Evolutionary conservation across 2,113 vertebrate genomes (phyloP).

Genomic region (Sardina pilchardus): DNA sequence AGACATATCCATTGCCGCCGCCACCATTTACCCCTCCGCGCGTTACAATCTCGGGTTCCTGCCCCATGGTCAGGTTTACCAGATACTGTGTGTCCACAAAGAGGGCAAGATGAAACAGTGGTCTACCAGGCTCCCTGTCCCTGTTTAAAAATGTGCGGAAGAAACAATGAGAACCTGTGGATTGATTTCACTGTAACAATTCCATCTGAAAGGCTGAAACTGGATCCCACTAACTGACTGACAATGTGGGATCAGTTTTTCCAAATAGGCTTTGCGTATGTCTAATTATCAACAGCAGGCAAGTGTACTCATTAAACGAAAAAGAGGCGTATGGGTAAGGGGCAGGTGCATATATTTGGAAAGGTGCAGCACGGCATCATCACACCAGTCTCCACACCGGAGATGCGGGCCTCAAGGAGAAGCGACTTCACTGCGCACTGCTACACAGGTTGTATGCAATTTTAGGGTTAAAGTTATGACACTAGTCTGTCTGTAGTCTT

Average conservation of each 20-base stretch:
- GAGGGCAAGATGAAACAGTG: not conserved
- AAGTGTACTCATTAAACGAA: slow-evolving; percentile 11
- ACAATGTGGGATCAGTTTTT: not conserved
- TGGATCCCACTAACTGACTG: not conserved
- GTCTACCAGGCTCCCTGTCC: not conserved
- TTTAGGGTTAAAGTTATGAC: not conserved
- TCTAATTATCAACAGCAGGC: slow-evolving; percentile 20
- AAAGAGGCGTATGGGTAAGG: slow-evolving; percentile 11
- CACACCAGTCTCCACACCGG: not conserved
- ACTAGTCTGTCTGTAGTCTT: not conserved
- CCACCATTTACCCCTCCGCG: slow-evolving; percentile 4
- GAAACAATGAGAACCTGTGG: slow-evolving; percentile 18
- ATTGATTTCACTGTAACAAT: slow-evolving; percentile 19
- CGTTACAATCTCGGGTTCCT: not conserved
- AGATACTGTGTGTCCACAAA: not conserved
- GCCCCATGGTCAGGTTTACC: not conserved
- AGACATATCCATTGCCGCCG: not conserved
- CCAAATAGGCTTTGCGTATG: slow-evolving; percentile 18
- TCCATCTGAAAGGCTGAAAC: slow-evolving; percentile 7
- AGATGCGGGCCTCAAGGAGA: not conserved
- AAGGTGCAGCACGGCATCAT: not conserved
- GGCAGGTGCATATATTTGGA: slow-evolving; percentile 14
- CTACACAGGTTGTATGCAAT: not conserved
- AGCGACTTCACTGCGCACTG: not conserved
- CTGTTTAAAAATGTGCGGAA: slow-evolving; percentile 16